These are phyloP conservation scores for Gnathonemus longibarbis DNA, from an alignment of 2,113 vertebrate species.

Conservation along the genomic window DNA sequence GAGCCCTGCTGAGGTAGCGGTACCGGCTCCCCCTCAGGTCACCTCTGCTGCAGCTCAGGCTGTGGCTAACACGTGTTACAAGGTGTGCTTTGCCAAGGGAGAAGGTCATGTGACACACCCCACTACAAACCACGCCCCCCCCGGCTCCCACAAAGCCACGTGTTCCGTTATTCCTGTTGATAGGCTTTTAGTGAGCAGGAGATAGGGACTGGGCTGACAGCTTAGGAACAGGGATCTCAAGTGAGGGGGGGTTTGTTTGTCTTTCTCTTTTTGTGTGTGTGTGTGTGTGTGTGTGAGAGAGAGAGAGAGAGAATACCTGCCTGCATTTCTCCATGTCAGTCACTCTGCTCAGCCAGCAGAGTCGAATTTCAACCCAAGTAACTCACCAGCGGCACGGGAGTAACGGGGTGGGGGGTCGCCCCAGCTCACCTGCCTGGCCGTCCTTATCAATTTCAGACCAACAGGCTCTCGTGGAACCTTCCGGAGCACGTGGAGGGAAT, in stretches of 20 bases:
- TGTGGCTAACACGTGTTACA: neutral
- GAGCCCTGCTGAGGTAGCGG: neutral
- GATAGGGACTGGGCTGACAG: neutral
- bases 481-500: neutral
- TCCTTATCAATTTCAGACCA: neutral
- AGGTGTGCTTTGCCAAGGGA: neutral
- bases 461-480: neutral
- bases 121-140: neutral
- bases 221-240: neutral
- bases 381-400: constrained; percentile 7
- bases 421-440: neutral
- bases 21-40: neutral
- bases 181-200: neutral
- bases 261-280: neutral
- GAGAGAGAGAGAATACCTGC: neutral
- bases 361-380: constrained; percentile 17
- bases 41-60: neutral
- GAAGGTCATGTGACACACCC: neutral
- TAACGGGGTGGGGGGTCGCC: neutral
- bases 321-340: neutral
- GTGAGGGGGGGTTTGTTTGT: neutral
- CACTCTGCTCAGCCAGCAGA: neutral
- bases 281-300: neutral
- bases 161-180: neutral
- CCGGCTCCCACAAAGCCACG: neutral